Evolutionary conservation across 2,113 vertebrate species (phyloP).

Genomic region (Periophthalmus modestus): DNA sequence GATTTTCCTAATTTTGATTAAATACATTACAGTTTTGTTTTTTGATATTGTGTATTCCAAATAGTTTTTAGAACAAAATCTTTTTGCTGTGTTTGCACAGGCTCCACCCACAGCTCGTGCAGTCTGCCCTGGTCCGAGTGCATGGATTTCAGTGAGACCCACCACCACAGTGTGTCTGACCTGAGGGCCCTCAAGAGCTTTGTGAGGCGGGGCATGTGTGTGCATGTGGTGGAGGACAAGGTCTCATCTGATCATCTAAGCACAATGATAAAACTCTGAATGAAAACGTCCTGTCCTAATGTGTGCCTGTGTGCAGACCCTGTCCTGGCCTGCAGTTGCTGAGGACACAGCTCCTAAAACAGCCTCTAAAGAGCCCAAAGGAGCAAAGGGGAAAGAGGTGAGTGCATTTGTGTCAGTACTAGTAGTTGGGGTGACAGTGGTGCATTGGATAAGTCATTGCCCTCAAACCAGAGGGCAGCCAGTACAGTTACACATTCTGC

Average conservation of each 20-base stretch:
- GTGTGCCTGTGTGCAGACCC: constrained; percentile 31
- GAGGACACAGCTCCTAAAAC: constrained; percentile 29
- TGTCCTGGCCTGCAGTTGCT: constrained; percentile 42
- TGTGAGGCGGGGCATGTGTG: constrained; percentile 70
- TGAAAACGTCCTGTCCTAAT: background rate
- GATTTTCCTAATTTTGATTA: no score
- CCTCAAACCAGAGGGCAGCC: no score
- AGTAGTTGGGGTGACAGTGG: background rate
- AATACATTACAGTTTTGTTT: no score
- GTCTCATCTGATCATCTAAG: constrained; percentile 52
- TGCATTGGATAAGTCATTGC: no score
- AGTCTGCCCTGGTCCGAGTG: constrained; percentile 74
- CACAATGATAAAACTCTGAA: no score
- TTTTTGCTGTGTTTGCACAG: constrained; percentile 33
- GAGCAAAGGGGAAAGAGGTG: constrained; percentile 43
- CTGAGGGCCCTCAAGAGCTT: constrained; percentile 81
- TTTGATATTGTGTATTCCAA: no score
- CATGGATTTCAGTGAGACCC: constrained; percentile 73
- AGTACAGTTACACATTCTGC: no score
- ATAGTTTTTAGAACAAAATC: background rate
- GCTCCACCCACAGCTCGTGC: constrained; percentile 65
- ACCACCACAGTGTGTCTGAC: constrained; percentile 61
- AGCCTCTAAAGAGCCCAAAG: constrained; percentile 35
- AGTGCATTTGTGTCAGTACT: constrained; percentile 3
- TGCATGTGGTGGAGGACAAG: constrained; percentile 85